These are phyloP conservation scores for Columba guinea DNA, from an alignment of 2,797 vertebrate genomes.

Conservation along the genomic window DNA sequence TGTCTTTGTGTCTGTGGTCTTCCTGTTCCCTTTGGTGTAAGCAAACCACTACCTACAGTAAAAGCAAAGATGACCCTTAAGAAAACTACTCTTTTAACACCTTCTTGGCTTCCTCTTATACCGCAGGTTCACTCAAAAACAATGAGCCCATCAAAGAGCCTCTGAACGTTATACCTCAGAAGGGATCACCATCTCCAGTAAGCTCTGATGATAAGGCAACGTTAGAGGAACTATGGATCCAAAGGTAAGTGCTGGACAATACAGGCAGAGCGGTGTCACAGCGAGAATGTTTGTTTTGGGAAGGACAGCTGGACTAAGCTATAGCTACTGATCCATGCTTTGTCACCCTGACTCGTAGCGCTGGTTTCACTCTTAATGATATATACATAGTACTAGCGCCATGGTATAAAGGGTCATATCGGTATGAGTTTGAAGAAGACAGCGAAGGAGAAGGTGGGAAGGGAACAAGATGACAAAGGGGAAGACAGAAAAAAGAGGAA, in stretches of 20 bases:
- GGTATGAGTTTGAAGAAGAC: background rate
- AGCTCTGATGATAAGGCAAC: background rate
- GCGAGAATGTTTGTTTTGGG: background rate
- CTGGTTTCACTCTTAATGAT: background rate
- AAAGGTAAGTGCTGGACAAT: conserved; percentile 54
- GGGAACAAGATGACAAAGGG: background rate
- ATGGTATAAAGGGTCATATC: background rate
- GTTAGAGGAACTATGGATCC: conserved; percentile 3
- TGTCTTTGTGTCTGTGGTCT: background rate
- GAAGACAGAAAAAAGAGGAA: background rate
- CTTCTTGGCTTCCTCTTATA: conserved; percentile 26
- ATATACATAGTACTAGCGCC: accelerated
- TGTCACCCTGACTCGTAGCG: background rate
- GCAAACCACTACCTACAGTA: background rate
- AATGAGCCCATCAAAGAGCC: conserved; percentile 32
- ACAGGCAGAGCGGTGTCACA: background rate
- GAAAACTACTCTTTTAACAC: background rate
- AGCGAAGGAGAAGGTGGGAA: background rate
- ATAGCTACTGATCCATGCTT: background rate
- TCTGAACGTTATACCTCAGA: background rate
- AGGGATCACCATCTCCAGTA: background rate
- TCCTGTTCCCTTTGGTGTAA: background rate
- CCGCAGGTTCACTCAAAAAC: conserved; percentile 61
- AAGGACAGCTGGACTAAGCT: background rate
- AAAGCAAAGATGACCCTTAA: background rate